Evolutionary conservation across 2,797 vertebrate species (phyloP), one percentile per base, ranked within the genome.

Genomic region (Neolamprologus multifasciatus): DNA sequence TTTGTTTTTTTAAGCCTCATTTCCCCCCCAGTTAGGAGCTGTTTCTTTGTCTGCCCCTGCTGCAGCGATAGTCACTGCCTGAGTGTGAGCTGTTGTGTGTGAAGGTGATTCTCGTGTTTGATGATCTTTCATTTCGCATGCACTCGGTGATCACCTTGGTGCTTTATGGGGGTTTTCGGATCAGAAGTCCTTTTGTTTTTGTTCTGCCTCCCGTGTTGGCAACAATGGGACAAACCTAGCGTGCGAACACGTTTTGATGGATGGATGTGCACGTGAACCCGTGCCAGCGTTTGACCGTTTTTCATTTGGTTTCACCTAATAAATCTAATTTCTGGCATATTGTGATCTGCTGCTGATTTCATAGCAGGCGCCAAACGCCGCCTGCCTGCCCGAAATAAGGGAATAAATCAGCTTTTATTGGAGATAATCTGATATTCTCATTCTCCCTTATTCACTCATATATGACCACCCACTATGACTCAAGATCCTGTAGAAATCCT

Each of bases 391-490:
- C 4, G 3, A 86, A 77, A 79, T 84, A 74, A 71, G 50, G 86
- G 88, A 91, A 90, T 91, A 86, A 89, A 93, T 93, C 89, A 86
- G 78, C 59, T 91, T 94, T 94, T 88, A 95, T 96, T 92, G 90
- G 86, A 81, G 79, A 89, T 93, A 80, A 96, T 96, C 83, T 74
- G 86, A 94, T 95, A 93, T 91, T 81, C 83, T 82, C 81, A 69
- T 88, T 86, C 84, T 83, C 21, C 17, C 54, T 91, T 84, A 93
- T 94, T 94, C 85, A 83, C 59, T 93, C 90, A 85, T 54, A 43
- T 89, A 50, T 90, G 93, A 89, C 90, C 93, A 88, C 93, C 86
- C 89, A 86, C 91, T 80, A 81, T 90, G 92, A 95, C 94, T 92
- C 51, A 13, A 81, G 87, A 91, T 84, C 84, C 87, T 79, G 45